Evolutionary conservation across 2,113 vertebrate species (phyloP), one percentile per base, ranked within the genome.

Genomic region (Penelope pileata): DNA sequence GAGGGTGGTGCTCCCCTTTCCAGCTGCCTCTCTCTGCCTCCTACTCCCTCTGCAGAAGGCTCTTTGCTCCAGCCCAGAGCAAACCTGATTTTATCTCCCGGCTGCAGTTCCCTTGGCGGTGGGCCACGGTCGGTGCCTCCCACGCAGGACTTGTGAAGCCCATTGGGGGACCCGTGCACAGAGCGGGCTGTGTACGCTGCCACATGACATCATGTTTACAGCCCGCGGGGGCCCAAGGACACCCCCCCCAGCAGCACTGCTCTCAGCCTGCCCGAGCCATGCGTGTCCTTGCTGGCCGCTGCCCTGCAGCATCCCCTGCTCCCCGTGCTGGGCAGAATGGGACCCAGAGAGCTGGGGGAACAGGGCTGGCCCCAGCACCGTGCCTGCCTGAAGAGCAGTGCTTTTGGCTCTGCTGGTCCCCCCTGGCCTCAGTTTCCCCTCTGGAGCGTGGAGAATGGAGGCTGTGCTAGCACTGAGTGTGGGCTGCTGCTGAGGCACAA

Each of bases 61-160:
- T 92, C 90, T 90, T 97, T 96, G 81, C 94, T 96, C 63, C 92
- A 94, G 94, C 95, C 91, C 89, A 93, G 96, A 96, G 90, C 95
- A 96, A 97, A 97, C 96, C 95, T 95, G 96, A 97, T 97, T 96
- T 96, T 97, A 97, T 97, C 96, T 97, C 80, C 81, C 4, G 11
- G 60, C 95, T 96, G 62, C 94, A 97, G 96, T 90, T 91, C 86
- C 93, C 75, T 96, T 97, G 97, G 97, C 96, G 26, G 91, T 80
- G 86, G 94, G 95, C 97, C 97, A 96, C 0, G 5, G 80, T 70
- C 0, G 78, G 77, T 96, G 92, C 96, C 96, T 97, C 97, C 97
- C 95, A 97, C 97, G 88, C 96, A 96, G 87, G 79, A 90, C 78
- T 83, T 76, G 86, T 62, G 92, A 54, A 96, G 95, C 76, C 86